Conservation (phyloP, 2,888 invertebrate species). For the Entomobrya proxima region DNA sequence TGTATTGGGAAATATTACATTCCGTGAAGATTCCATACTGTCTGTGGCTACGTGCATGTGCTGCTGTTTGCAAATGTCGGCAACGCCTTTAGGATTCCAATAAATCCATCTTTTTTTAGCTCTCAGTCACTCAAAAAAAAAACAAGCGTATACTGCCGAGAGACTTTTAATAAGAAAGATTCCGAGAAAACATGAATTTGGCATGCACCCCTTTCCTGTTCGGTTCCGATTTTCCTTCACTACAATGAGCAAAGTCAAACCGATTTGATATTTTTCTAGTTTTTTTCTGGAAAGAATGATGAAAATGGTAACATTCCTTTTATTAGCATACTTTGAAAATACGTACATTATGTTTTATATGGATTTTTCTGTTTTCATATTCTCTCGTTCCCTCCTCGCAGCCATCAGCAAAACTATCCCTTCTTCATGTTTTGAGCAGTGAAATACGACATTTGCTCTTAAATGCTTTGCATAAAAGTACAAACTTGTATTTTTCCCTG, state of each 20-base stretch:
- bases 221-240: slow-evolving; percentile 19
- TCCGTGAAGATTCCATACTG: too few relatives aligned
- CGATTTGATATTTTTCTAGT: too few relatives aligned
- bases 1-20: too few relatives aligned
- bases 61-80: too few relatives aligned
- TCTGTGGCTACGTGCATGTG: too few relatives aligned
- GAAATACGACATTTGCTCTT: not conserved
- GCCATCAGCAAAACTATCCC: not conserved
- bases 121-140: too few relatives aligned
- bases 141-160: not conserved
- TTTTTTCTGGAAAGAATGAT: too few relatives aligned
- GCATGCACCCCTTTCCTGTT: slow-evolving; percentile 41
- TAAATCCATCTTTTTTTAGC: too few relatives aligned
- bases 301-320: too few relatives aligned
- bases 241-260: slow-evolving; percentile 38
- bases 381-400: not conserved
- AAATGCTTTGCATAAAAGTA: slow-evolving; percentile 40
- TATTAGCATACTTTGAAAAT: too few relatives aligned
- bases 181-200: slow-evolving; percentile 28
- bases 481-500: slow-evolving; percentile 22
- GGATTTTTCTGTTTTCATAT: slow-evolving; percentile 21
- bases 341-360: too few relatives aligned
- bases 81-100: too few relatives aligned
- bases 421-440: not conserved
- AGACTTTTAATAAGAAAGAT: slow-evolving; percentile 29